phyloP scores from a whole-genome alignment of 2,113 vertebrate genomes.

The Rallus limicola region DNA sequence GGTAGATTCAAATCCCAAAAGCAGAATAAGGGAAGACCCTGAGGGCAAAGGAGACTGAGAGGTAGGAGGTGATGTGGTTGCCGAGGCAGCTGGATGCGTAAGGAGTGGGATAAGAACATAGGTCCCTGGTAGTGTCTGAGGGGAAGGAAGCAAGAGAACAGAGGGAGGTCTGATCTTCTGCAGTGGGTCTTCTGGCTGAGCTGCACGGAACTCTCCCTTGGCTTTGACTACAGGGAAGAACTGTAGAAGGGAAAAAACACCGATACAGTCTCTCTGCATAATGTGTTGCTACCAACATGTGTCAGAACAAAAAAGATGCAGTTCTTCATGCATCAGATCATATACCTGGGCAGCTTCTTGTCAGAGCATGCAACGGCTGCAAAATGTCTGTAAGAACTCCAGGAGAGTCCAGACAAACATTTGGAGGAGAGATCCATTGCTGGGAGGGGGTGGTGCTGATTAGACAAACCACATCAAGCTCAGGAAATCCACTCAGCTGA shows the following conservation, averaged over 20 bases:
- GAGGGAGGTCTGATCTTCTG: not conserved
- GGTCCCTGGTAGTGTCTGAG: not conserved
- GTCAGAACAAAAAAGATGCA: not conserved
- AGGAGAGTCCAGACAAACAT: conserved; percentile 14
- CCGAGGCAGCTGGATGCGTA: not conserved
- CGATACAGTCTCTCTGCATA: not conserved
- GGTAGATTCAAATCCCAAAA: not conserved
- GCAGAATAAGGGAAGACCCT: not conserved
- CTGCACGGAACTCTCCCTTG: not conserved
- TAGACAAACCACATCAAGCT: conserved; percentile 40
- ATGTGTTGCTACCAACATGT: not conserved
- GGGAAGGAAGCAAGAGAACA: not conserved
- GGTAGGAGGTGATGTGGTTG: not conserved
- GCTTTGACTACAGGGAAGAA: not conserved
- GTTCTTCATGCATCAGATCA: not conserved
- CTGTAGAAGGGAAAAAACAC: not conserved
- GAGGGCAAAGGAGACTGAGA: not conserved
- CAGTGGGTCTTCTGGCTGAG: not conserved
- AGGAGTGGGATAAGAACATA: not conserved
- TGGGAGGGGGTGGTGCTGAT: conserved; percentile 10
- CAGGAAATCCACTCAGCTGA: conserved; percentile 37
- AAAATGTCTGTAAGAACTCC: conserved; percentile 24
- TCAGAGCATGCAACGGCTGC: not conserved
- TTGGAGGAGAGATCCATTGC: conserved; percentile 12
- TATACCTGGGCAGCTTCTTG: conserved; percentile 28